A percentile compares a stretch with the other conserved stretches of the same genome.
Evolutionary conservation across 2,113 vertebrate genomes (phyloP).

Genomic region (Falcunculus frontatus): DNA sequence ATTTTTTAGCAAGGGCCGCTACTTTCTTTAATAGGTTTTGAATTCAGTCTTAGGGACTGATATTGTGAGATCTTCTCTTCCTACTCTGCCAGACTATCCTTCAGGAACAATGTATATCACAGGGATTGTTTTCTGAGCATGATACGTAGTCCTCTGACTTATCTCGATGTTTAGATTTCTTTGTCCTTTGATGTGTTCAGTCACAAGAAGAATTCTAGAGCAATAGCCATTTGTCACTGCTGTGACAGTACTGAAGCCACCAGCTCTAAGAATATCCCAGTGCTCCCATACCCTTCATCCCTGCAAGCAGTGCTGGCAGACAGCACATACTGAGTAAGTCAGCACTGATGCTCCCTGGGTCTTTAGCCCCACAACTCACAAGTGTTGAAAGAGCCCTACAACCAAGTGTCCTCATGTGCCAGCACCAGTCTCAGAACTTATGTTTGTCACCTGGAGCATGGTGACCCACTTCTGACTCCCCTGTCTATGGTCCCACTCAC

Average conservation of each 20-base stretch:
- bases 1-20: background rate
- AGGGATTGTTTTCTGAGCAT: background rate
- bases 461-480: background rate
- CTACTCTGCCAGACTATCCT: background rate
- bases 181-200: background rate
- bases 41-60: background rate
- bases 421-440: background rate
- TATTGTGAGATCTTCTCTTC: background rate
- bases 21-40: background rate
- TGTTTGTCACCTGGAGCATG: background rate
- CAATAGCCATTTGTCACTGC: background rate
- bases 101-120: background rate
- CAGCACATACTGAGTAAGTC: rapidly evolving
- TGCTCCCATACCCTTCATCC: rapidly evolving
- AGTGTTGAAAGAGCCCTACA: background rate
- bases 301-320: background rate
- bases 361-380: background rate
- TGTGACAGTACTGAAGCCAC: background rate
- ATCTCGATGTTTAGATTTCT: background rate
- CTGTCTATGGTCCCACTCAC: background rate
- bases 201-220: background rate
- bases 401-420: background rate
- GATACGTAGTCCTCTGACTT: background rate
- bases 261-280: background rate
- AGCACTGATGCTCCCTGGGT: background rate